Conservation (phyloP, 2,113 vertebrate genomes). For the Apodemus speciosus region DNA sequence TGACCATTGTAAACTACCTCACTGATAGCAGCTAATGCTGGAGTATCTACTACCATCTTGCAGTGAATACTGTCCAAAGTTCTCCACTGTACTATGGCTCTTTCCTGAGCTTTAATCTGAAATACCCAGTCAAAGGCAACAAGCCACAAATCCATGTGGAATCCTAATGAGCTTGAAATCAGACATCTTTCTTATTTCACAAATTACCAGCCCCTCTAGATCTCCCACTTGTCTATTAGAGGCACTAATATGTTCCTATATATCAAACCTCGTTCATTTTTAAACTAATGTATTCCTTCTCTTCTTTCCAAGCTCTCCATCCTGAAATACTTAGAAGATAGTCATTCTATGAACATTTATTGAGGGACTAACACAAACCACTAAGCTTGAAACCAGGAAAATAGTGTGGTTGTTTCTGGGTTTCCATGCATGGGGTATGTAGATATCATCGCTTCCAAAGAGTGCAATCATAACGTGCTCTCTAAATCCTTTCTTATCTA, state of each 20-base stretch:
- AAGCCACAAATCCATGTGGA: background rate
- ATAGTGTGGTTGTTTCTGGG: background rate
- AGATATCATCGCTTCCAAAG: background rate
- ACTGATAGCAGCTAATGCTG: background rate
- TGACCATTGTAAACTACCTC: background rate
- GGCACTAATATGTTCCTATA: background rate
- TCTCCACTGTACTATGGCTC: background rate
- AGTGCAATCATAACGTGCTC: background rate
- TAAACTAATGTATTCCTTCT: background rate
- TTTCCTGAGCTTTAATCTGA: constrained; percentile 18
- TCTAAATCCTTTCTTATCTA: background rate
- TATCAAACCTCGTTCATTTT: background rate
- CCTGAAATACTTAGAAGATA: background rate
- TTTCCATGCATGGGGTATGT: background rate
- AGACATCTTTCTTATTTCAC: background rate
- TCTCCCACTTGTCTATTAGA: background rate
- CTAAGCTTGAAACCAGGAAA: background rate
- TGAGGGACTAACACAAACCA: constrained; percentile 29
- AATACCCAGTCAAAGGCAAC: background rate
- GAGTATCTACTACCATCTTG: background rate
- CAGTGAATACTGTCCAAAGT: background rate
- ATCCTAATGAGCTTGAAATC: constrained; percentile 21
- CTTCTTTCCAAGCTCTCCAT: background rate
- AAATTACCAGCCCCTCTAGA: background rate
- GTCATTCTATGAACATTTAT: constrained; percentile 12